Conservation (phyloP, 2,888 invertebrate genomes). For the Digitonthophagus gazella region DNA sequence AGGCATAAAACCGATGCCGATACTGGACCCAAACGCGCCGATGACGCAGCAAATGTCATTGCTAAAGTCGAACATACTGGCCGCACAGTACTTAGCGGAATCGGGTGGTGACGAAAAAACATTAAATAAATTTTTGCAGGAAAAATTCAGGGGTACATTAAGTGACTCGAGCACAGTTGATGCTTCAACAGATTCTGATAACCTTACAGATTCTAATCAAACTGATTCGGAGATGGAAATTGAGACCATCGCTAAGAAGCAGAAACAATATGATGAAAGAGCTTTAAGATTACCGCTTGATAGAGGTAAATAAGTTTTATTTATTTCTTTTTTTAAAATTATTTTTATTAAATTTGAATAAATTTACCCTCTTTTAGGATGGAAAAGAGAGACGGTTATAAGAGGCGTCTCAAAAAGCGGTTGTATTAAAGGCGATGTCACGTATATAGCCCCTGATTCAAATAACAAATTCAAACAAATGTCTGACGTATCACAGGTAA, state of each 20-base stretch:
- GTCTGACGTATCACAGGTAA: constrained; percentile 65
- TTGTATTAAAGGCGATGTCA: constrained; percentile 89
- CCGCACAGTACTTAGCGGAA: constrained; percentile 60
- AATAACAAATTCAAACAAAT: constrained; percentile 61
- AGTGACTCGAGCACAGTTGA: constrained; percentile 59
- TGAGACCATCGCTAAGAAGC: constrained; percentile 48
- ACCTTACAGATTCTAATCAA: constrained; percentile 59
- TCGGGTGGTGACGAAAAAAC: constrained; percentile 50
- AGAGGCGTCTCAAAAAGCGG: constrained; percentile 83
- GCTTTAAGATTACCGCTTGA: constrained; percentile 65
- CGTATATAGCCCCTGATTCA: constrained; percentile 73
- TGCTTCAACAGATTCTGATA: constrained; percentile 60
- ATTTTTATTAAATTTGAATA: constrained; percentile 1
- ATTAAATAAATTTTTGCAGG: constrained; percentile 55
- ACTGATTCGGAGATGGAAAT: constrained; percentile 59
- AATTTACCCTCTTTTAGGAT: constrained; percentile 61
- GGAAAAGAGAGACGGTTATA: constrained; percentile 92
- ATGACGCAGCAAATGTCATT: constrained; percentile 59
- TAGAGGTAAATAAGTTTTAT: constrained; percentile 45
- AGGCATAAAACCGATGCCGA: constrained; percentile 69
- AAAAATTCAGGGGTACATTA: constrained; percentile 58
- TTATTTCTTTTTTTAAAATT: not conserved
- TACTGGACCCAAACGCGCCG: constrained; percentile 56
- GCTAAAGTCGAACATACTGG: constrained; percentile 61
- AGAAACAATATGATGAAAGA: constrained; percentile 57